Conservation (phyloP, 2,113 vertebrate species). For the Plectropomus leopardus region DNA sequence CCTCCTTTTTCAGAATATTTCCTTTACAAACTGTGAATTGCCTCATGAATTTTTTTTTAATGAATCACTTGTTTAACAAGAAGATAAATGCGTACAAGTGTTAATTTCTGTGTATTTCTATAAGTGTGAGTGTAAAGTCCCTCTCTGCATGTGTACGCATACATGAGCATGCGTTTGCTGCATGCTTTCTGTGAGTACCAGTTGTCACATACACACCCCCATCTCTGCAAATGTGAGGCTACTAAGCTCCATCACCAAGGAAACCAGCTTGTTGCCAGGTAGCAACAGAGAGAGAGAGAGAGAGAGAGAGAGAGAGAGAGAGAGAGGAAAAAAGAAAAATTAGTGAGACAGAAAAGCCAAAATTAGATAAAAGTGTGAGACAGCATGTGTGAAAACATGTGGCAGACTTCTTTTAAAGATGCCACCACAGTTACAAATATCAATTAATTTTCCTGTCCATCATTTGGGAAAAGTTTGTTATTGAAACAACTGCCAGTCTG, state of each 20-base stretch:
- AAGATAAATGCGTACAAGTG: not conserved
- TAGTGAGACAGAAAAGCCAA: constrained; percentile 44
- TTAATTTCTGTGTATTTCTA: not conserved
- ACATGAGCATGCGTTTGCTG: constrained; percentile 49
- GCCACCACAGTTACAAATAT: not conserved
- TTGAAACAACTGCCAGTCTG: not conserved
- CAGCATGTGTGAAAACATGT: constrained; percentile 1
- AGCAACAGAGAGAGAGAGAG: constrained; percentile 64
- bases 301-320: constrained; percentile 36
- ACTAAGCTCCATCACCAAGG: constrained; percentile 78
- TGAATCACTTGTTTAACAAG: constrained; percentile 7
- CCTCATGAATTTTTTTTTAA: not conserved
- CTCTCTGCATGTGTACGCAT: constrained; percentile 7
- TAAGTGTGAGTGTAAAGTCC: not conserved
- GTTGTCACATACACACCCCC: constrained; percentile 60
- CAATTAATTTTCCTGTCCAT: not conserved
- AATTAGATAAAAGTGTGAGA: constrained; percentile 54
- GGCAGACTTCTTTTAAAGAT: not conserved
- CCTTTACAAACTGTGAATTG: constrained; percentile 6
- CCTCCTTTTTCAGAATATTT: not conserved
- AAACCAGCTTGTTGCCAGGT: constrained; percentile 83
- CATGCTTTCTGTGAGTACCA: constrained; percentile 54
- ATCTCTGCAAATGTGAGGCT: constrained; percentile 70
- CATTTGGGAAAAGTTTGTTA: not conserved
- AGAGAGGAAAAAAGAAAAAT: constrained; percentile 37